phyloP scores from a whole-genome alignment of 2,797 vertebrate species.

The Bovichtus variegatus region DNA sequence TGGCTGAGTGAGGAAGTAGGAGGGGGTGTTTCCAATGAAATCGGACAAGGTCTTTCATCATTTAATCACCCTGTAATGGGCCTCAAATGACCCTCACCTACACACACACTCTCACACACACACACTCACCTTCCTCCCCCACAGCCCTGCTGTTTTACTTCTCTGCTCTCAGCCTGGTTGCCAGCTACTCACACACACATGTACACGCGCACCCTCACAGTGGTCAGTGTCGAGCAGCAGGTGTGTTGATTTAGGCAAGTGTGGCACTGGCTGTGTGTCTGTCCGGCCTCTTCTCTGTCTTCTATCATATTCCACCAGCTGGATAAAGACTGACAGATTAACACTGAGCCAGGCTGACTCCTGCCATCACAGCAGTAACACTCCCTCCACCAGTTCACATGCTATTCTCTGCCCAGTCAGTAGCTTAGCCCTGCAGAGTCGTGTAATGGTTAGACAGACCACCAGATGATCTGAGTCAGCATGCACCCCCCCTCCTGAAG shows the following conservation, averaged over 20 bases:
- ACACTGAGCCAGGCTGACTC: constrained; percentile 60
- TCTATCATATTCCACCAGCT: constrained; percentile 69
- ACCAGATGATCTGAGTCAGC: constrained; percentile 70
- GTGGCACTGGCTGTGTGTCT: constrained; percentile 58
- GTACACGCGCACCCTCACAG: constrained; percentile 26
- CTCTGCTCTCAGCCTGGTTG: constrained; percentile 42
- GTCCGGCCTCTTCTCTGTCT: constrained; percentile 50
- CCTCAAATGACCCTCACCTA: constrained; percentile 70
- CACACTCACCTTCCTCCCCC: constrained; percentile 34
- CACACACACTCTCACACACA: constrained; percentile 37
- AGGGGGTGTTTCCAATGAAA: constrained; percentile 61
- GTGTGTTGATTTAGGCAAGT: constrained; percentile 78
- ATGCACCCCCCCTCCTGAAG: constrained; percentile 35
- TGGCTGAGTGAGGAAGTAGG: constrained; percentile 39
- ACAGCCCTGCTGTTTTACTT: constrained; percentile 48
- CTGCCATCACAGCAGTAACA: constrained; percentile 59
- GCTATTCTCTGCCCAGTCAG: constrained; percentile 64
- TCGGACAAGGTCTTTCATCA: constrained; percentile 80
- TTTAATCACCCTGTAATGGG: constrained; percentile 81
- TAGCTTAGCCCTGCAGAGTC: constrained; percentile 63
- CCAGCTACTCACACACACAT: constrained; percentile 20
- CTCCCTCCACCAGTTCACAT: constrained; percentile 46
- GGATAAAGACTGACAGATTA: constrained; percentile 78
- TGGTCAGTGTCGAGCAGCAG: constrained; percentile 72
- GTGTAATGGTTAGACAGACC: constrained; percentile 69